A percentile compares a stretch with the other conserved stretches of the same genome.
Conservation (phyloP, 2,888 invertebrate species). For the Lissonota sp. region DNA sequence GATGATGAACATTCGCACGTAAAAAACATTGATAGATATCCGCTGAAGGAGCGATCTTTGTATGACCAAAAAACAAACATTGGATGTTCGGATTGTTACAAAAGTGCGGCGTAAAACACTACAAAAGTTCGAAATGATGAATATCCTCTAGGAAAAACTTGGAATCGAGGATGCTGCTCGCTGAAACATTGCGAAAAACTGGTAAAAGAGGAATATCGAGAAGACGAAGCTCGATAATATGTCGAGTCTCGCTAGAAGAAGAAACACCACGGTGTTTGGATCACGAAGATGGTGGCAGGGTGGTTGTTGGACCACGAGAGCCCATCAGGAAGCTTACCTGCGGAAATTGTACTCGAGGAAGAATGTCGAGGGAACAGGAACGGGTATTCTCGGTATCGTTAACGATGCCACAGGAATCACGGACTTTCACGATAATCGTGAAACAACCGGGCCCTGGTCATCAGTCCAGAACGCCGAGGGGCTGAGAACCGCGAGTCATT, state of each 20-base stretch:
- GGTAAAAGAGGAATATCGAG: conserved; percentile 68
- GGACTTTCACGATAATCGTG: conserved; percentile 44
- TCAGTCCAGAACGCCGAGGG: conserved; percentile 72
- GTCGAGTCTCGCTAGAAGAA: conserved; percentile 80
- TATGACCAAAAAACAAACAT: too few relatives aligned
- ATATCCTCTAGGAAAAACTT: background rate
- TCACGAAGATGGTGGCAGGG: conserved; percentile 82
- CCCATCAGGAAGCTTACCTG: conserved; percentile 82
- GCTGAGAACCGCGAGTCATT: conserved; percentile 68
- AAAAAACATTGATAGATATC: too few relatives aligned
- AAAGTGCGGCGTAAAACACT: background rate
- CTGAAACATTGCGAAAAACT: conserved; percentile 56
- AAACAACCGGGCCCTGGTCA: conserved; percentile 45
- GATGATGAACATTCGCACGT: too few relatives aligned
- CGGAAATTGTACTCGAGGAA: conserved; percentile 80
- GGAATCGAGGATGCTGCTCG: conserved; percentile 61
- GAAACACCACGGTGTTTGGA: conserved; percentile 77
- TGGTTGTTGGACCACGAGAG: conserved; percentile 81
- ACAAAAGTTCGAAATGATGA: conserved; percentile 3
- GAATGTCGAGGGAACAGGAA: conserved; percentile 66
- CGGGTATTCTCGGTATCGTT: conserved; percentile 54
- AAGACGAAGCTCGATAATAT: conserved; percentile 66
- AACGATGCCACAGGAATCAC: conserved; percentile 46
- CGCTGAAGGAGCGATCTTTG: too few relatives aligned
- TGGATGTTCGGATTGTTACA: too few relatives aligned